phyloP scores from a whole-genome alignment of 2,888 invertebrate genomes.

The Drymonia ruficornis region DNA sequence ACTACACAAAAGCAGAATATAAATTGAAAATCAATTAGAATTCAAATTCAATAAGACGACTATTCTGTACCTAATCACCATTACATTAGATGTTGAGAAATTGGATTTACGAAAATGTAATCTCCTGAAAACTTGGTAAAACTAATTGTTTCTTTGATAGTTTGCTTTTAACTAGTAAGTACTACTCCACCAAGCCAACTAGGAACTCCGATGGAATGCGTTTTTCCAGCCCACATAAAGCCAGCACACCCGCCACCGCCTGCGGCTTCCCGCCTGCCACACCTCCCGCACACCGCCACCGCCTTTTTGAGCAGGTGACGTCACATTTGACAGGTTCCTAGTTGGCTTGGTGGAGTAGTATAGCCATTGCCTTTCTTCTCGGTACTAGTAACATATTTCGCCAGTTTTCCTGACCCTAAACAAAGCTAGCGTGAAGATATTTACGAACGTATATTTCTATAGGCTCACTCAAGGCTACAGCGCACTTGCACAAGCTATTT shows the following conservation, averaged over 20 bases:
- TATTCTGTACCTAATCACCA: neutral
- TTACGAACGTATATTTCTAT: conserved; percentile 6
- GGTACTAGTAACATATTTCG: neutral
- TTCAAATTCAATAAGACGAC: neutral
- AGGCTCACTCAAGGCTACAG: conserved; percentile 2
- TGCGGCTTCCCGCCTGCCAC: too few relatives aligned
- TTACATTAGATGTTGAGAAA: conserved; percentile 1
- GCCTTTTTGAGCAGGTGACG: too few relatives aligned
- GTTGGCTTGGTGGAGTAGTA: too few relatives aligned
- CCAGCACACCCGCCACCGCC: too few relatives aligned
- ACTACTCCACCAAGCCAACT: too few relatives aligned
- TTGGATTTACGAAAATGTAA: neutral
- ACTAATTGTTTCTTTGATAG: neutral
- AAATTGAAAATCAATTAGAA: neutral
- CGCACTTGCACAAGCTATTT: conserved; percentile 23
- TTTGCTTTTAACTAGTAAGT: neutral
- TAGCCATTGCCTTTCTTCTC: neutral
- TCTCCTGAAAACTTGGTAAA: neutral
- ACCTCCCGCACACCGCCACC: too few relatives aligned
- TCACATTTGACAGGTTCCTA: too few relatives aligned
- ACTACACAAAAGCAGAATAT: neutral
- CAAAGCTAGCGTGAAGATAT: conserved; percentile 4
- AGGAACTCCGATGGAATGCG: too few relatives aligned
- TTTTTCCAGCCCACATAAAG: too few relatives aligned
- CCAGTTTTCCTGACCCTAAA: conserved; percentile 1